Evolutionary conservation across 1,140 invertebrate genomes (phyloP).

Genomic region (Prorops nasuta): DNA sequence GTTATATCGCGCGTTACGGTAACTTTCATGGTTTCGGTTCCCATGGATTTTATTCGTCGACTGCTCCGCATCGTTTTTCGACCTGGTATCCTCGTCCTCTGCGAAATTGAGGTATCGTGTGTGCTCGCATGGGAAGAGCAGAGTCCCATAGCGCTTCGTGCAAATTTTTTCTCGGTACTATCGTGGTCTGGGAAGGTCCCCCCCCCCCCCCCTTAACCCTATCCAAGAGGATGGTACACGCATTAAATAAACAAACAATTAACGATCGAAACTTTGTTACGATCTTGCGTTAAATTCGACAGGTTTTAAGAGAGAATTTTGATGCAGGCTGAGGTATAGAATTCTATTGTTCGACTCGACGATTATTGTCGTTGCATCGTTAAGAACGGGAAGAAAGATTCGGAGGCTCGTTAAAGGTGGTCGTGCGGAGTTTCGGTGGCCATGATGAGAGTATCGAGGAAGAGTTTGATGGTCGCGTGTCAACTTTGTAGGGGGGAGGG

Average conservation of each 20-base stretch:
- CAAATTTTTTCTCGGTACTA: background rate
- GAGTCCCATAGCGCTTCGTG: background rate
- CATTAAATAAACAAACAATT: too few species aligned
- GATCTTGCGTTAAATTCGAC: too few species aligned
- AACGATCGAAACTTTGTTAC: too few species aligned
- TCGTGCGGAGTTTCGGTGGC: conserved; percentile 23
- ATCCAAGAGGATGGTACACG: too few species aligned
- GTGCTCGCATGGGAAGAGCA: conserved; percentile 3
- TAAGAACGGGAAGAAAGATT: background rate
- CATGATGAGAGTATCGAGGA: conserved; percentile 26
- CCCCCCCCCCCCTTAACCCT: too few species aligned
- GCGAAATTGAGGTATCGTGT: background rate
- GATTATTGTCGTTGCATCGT: background rate
- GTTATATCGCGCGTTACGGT: too few species aligned
- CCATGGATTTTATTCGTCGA: too few species aligned
- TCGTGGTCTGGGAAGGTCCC: background rate
- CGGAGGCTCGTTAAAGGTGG: conserved; percentile 35
- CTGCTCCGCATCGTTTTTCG: background rate
- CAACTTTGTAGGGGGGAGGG: background rate
- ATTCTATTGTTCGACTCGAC: conserved; percentile 1
- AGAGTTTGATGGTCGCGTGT: conserved; percentile 20
- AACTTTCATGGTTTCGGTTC: conserved; percentile 43
- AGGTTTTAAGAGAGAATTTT: too few species aligned
- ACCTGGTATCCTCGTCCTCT: background rate
- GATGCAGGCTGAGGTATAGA: too few species aligned